Base-by-base conservation (phyloP, 2,113 vertebrate species). In the Trochalopteron elliotii region DNA sequence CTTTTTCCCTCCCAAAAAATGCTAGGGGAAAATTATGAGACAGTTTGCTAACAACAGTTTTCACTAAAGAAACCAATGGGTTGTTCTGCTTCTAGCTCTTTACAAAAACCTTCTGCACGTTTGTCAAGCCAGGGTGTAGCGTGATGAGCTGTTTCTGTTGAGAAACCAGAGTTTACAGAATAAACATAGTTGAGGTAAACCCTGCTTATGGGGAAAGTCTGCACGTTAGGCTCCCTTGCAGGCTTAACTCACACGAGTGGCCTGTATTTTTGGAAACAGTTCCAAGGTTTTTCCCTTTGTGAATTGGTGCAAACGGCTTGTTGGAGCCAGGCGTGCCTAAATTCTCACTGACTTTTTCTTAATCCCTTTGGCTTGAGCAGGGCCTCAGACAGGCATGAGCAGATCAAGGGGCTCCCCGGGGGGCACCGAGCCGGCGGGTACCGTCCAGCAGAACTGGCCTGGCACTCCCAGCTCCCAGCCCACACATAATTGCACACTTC, bases 121-220 rank as follows among this genome's bases (percentile, higher is more conserved):
- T 94, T 96, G 59, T 88, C 4, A 50, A 88, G 81, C 53, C 27
- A 15, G 96, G 75, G 91, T 97, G 87, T 86, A 96, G 85, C 33
- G 20, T 96, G 94, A 97, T 97, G 96, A 96, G 85, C 90, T 94
- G 92, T 95, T 97, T 93, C 97, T 93, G 83, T 94, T 97, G 94
- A 97, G 96, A 98, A 97, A 94, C 91, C 87, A 97, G 96, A 95
- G 88, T 96, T 97, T 96, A 97, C 89, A 97, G 97, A 94, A 97
- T 97, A 98, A 98, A 97, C 94, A 97, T 87, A 89, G 71, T 86
- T 92, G 96, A 96, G 70, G 90, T 93, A 96, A 97, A 97, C 90
- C 81, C 80, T 83, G 93, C 96, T 91, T 94, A 94, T 95, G 91
- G 94, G 86, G 95, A 78, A 92, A 95, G 82, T 87, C 93, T 94